Base-by-base conservation (phyloP, 2,797 vertebrate species). In the Danionella dracula region DNA sequence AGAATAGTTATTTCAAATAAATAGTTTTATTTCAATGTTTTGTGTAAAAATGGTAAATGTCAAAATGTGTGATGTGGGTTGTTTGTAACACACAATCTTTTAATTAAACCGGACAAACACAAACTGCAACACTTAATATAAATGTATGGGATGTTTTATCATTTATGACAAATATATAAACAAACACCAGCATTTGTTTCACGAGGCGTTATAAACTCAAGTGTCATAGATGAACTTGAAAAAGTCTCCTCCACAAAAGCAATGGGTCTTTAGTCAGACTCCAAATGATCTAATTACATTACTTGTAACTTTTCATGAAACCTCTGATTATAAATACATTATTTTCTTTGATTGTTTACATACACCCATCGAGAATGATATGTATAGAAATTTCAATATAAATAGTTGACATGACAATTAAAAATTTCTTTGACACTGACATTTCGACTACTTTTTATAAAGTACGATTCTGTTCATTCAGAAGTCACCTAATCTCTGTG, bases 131-230 rank as follows among this genome's bases (percentile, higher is more conserved):
- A 15, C 11, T 16, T 12, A 32, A 8, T 17, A 53, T 17, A 20
- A 7, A 32, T 58, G 12, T 49, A 29, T 31, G 44, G 34, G 20
- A 2, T 61, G 12, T 12, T 11, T 8, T 5, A 4, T 6, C 45
- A 37, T 61, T 61, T 61, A 61, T 50, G 46, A 62, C 17, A 7
- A 50, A 50, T 49, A 27, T 19, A 41, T 13, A 31, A 62, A 40
- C n/a, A 29, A 40, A 49, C n/a, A 37, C 40, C 20, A 37, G n/a
- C 13, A 48, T 17, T 41, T 41, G 3, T 13, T 10, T 15, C 15
- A 12, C 8, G 6, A 41, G 27, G 34, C 23, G 5, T 40, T 27
- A n/a, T 13, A 27, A 40, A 55, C 11, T 19, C 23, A n/a, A 16
- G 12, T 27, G 31, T 29, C 11, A 62, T 27, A 41, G 45, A 50